Conservation (phyloP, 2,113 vertebrate species). For the Monopterus albus region DNA sequence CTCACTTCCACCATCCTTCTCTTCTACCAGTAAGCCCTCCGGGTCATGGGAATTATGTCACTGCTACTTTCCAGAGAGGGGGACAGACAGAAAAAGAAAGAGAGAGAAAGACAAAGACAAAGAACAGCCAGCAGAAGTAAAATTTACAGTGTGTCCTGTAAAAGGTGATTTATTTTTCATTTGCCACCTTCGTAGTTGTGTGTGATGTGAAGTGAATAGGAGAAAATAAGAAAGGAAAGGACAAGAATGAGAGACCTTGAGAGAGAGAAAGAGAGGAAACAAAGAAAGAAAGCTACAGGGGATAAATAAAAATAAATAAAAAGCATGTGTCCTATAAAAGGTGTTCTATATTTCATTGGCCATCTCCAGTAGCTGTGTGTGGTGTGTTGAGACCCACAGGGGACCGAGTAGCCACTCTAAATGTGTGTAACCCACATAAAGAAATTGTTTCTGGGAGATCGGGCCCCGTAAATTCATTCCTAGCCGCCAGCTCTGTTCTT, state of each 20-base stretch:
- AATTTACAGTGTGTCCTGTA: constrained; percentile 28
- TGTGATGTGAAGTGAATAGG: constrained; percentile 20
- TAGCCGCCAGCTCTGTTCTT: constrained; percentile 68
- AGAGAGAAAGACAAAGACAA: constrained; percentile 21
- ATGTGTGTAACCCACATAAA: constrained; percentile 80
- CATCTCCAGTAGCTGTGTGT: constrained; percentile 61
- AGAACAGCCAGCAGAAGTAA: constrained; percentile 26
- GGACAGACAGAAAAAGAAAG: not conserved
- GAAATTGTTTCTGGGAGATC: constrained; percentile 79
- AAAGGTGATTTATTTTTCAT: constrained; percentile 43
- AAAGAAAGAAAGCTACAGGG: constrained; percentile 29
- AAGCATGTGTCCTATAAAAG: constrained; percentile 74
- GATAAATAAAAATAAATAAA: constrained; percentile 74
- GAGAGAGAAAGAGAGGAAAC: not conserved
- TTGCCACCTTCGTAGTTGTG: constrained; percentile 37
- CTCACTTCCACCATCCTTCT: constrained; percentile 36
- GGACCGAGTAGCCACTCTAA: constrained; percentile 70
- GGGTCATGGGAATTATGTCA: constrained; percentile 49
- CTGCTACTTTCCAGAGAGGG: constrained; percentile 19
- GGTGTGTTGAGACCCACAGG: constrained; percentile 59
- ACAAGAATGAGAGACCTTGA: constrained; percentile 2
- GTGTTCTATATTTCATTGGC: constrained; percentile 71
- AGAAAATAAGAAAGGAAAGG: constrained; percentile 7
- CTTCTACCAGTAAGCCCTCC: constrained; percentile 42
- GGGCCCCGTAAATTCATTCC: constrained; percentile 74